Conservation (phyloP, 1,140 invertebrate genomes). For the Drosophila saltans region DNA sequence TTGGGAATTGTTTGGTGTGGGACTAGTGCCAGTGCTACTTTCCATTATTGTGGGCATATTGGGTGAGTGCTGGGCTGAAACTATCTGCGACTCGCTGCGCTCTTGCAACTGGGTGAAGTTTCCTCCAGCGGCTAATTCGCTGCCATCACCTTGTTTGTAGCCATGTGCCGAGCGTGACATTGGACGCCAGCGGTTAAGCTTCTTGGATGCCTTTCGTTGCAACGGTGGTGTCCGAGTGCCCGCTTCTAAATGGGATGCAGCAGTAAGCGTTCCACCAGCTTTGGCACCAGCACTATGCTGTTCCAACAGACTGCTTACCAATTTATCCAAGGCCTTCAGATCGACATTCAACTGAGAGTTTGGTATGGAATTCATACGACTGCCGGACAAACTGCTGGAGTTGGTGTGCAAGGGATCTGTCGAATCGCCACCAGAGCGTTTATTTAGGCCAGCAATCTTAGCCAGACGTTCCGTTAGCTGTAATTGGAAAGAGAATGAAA, state of each 20-base stretch:
- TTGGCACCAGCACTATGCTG: slow-evolving; percentile 52
- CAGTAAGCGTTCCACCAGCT: slow-evolving; percentile 16
- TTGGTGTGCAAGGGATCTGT: slow-evolving; percentile 45
- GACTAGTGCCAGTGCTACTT: slow-evolving; percentile 49
- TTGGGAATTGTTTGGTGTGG: slow-evolving; percentile 50
- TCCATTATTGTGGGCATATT: slow-evolving; percentile 82
- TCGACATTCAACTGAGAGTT: slow-evolving; percentile 78
- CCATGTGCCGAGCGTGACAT: slow-evolving; percentile 75
- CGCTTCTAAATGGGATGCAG: slow-evolving; percentile 13
- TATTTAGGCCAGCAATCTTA: slow-evolving; percentile 74
- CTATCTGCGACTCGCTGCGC: slow-evolving; percentile 43
- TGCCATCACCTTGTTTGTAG: slow-evolving; percentile 41
- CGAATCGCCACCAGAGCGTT: slow-evolving; percentile 37
- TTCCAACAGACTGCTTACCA: slow-evolving; percentile 74
- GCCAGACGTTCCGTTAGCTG: slow-evolving; percentile 76
- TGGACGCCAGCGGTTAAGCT: slow-evolving; percentile 76
- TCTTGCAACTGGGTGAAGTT: slow-evolving; percentile 66
- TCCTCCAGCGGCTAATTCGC: slow-evolving; percentile 34
- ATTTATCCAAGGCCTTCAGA: slow-evolving; percentile 73
- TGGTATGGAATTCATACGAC: slow-evolving; percentile 73
- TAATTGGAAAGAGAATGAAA: slow-evolving; percentile 7
- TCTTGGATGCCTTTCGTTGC: slow-evolving; percentile 65
- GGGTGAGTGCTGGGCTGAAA: slow-evolving; percentile 39
- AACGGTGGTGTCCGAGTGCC: slow-evolving; percentile 54
- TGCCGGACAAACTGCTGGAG: slow-evolving; percentile 60